Percentiles rank a stretch among this genome's conserved stretches.
These are phyloP conservation scores for Pseudococcus jackbeardsleyi DNA, from an alignment of 2,888 invertebrate species.

Conservation along the genomic window DNA sequence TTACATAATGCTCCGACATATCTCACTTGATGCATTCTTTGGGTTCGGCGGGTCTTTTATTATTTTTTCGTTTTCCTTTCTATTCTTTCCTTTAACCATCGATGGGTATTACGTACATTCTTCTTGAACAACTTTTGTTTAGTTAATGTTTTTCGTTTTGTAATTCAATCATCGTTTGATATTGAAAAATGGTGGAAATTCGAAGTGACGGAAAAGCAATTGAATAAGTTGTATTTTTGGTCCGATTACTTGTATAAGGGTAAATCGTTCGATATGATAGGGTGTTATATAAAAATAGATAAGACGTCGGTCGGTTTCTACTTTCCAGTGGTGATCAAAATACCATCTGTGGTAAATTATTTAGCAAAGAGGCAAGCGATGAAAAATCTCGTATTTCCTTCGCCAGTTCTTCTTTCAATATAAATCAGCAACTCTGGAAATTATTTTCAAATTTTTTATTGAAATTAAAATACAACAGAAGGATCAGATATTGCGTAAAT, in stretches of 20 bases:
- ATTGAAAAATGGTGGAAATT: slow-evolving; percentile 23
- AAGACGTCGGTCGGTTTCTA: neutral
- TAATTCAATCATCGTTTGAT: slow-evolving; percentile 28
- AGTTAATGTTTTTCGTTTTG: slow-evolving; percentile 32
- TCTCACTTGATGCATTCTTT: slow-evolving; percentile 32
- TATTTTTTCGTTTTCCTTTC: slow-evolving; percentile 4
- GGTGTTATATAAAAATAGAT: slow-evolving; percentile 26
- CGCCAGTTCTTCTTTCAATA: too few relatives aligned
- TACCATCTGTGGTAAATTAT: neutral
- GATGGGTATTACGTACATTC: slow-evolving; percentile 7
- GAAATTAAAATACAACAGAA: too few relatives aligned
- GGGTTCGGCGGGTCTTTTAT: slow-evolving; percentile 8
- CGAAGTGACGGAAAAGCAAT: slow-evolving; percentile 24
- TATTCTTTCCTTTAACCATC: slow-evolving; percentile 1
- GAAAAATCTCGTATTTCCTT: neutral
- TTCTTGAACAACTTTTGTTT: slow-evolving; percentile 6
- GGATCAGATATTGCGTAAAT: too few relatives aligned
- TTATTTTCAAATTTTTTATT: too few relatives aligned
- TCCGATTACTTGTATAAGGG: neutral
- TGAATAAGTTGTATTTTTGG: slow-evolving; percentile 10
- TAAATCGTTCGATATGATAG: neutral
- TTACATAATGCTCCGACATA: slow-evolving; percentile 16
- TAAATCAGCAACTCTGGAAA: too few relatives aligned
- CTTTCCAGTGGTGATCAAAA: neutral
- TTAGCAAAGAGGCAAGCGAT: neutral